Evolutionary conservation across 2,797 vertebrate genomes (phyloP).

Genomic region (Danio aesculapii): DNA sequence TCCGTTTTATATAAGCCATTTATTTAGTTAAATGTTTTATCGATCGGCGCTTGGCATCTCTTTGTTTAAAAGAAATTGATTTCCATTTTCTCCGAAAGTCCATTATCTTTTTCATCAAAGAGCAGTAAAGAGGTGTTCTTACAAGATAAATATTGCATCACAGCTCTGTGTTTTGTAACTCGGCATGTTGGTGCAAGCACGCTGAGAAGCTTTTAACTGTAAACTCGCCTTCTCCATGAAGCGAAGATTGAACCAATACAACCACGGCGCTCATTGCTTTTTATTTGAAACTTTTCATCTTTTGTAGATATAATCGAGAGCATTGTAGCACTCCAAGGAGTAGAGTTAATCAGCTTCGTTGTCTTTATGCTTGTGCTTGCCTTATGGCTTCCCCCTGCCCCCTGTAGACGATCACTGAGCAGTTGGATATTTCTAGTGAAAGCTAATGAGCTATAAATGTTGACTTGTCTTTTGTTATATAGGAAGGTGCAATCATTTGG

Average conservation of each 20-base stretch:
- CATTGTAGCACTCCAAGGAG: not conserved
- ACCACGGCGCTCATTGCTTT: not conserved
- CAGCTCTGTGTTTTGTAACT: constrained; percentile 49
- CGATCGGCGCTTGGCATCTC: not conserved
- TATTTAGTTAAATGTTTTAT: not conserved
- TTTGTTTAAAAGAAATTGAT: not conserved
- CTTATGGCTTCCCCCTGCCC: not conserved
- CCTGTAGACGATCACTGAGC: constrained; percentile 46
- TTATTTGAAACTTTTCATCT: not conserved
- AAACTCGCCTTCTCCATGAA: not conserved
- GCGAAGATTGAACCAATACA: not conserved
- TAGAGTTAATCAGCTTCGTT: constrained; percentile 5
- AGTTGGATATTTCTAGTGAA: constrained; percentile 66
- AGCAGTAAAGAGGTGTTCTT: not conserved
- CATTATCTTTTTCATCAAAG: not conserved
- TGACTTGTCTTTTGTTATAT: constrained; percentile 55
- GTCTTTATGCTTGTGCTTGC: not conserved
- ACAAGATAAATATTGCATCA: constrained; percentile 53
- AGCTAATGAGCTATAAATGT: constrained; percentile 73
- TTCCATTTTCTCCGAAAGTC: not conserved
- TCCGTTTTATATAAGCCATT: not conserved
- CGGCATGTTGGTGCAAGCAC: constrained; percentile 15
- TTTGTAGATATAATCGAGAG: not conserved
- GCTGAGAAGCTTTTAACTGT: constrained; percentile 5
- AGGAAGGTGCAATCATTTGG: not conserved